A percentile compares a stretch with the other conserved stretches of the same genome.
Evolutionary conservation across 2,113 vertebrate genomes (phyloP).

Genomic region (Bostrychus sinensis): DNA sequence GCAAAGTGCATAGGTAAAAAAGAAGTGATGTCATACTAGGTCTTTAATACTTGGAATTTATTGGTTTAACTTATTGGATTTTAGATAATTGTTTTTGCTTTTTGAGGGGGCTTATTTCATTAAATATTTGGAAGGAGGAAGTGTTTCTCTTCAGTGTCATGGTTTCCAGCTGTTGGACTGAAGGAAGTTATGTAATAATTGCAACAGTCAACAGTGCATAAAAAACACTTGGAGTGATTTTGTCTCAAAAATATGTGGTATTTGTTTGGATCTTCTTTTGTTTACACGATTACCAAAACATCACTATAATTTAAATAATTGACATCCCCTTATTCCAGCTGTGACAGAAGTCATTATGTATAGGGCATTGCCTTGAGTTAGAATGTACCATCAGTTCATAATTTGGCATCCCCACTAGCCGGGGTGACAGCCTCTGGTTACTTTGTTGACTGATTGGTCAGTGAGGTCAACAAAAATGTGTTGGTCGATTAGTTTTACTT

Average conservation of each 20-base stretch:
- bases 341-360: too few relatives aligned
- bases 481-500: too few relatives aligned
- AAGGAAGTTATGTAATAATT: slow-evolving; percentile 30
- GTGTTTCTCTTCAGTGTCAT: slow-evolving; percentile 3
- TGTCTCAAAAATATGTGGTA: background rate
- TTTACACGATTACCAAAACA: too few relatives aligned
- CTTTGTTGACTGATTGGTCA: too few relatives aligned
- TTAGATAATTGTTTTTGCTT: background rate
- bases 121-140: slow-evolving; percentile 2
- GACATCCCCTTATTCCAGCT: too few relatives aligned
- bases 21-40: background rate
- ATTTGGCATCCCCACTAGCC: too few relatives aligned
- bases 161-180: slow-evolving; percentile 28
- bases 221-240: background rate
- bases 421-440: too few relatives aligned
- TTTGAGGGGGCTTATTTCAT: background rate
- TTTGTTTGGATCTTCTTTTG: background rate
- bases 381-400: too few relatives aligned
- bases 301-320: too few relatives aligned
- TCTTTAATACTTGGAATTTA: too few relatives aligned
- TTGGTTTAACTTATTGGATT: background rate
- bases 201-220: background rate
- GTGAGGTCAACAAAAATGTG: too few relatives aligned
- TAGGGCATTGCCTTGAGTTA: too few relatives aligned
- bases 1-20: background rate